Evolutionary conservation across 92 coral and sea anemone genomes (phyloP), one percentile per base, ranked within the genome.

Genomic region (Micromussa lordhowensis): DNA sequence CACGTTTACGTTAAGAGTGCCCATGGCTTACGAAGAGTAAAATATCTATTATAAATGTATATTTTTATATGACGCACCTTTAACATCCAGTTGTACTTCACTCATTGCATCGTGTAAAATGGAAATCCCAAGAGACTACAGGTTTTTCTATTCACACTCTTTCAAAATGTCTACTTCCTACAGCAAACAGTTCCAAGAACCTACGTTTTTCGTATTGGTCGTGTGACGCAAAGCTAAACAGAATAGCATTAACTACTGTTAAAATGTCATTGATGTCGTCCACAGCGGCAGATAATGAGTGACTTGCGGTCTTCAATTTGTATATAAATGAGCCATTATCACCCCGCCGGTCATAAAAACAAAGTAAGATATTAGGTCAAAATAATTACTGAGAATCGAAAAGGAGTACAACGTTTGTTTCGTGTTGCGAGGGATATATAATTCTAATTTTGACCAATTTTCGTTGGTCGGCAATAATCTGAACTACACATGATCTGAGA

Each of bases 231-330:
- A 58, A 32, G 51, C 69, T 63, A 32, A 31, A 30, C 38, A 17
- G 69, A 58, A 19, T 6, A 34, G 32, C 83, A 58, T 79, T 18
- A 30, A 18, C 7, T 63, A 32, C 70, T 79, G 51, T 31, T 63
- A 34, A 79, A 58, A 31, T 54, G 70, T 32, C 83, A 79, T 79
- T 71, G 7, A 79, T 31, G 21, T 3, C 28, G 5, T 19, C 64
- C 24, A 31, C 78, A 83, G 86, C 86, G 70, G 86, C 31, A 12
- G 13, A 15, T 32, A 82, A 53, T 29, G 59, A 31, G 78, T 19
- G 78, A 35, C 16, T 54, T 18, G 54, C 57, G 3, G 75, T 81
- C 38, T 81, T 81, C 55, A 32, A 34, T 80, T 80, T 61, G 38
- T 32, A 58, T 83, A 69, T 55, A 83, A 83, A 83, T 83, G 68